Base-by-base conservation (phyloP, 2,113 vertebrate genomes). In the Vidua macroura region DNA sequence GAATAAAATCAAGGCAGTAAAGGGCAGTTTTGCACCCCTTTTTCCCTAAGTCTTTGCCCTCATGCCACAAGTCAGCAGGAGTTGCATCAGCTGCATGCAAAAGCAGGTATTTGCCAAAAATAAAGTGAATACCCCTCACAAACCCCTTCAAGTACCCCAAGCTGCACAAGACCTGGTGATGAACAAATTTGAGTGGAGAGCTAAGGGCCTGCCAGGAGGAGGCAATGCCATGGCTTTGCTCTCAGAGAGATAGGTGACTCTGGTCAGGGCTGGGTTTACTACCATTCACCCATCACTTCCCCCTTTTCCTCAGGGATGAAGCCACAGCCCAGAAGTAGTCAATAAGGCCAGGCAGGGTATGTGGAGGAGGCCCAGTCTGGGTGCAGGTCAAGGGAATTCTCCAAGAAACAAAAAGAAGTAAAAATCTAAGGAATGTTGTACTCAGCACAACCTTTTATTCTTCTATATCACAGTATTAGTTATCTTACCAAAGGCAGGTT, bases 161-260 rank as follows among this genome's bases (percentile, higher is more conserved):
- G n/a, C 67, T 73, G 37, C 2, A 2, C 24, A 79, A 83, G 33
- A 73, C 20, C 31, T 28, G 12, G 14, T 8, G 39, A 66, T 3
- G 9, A 63, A 46, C 35, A 33, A 2, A 0, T 19, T 0, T 73
- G 21, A 69, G 25, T 2, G 5, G 44, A 78, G 10, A 48, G 41
- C 6, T 20, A 49, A 69, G 10, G 18, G n/a, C 4, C 59, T 94
- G 49, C n/a, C 22, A n/a, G 14, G 27, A 24, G 55, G 59, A 53
- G 11, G 27, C n/a, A 80, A 35, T 8, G 14, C n/a, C 46, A 37
- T 1, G 2, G 33, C 17, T n/a, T 75, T 8, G 1, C 22, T 93
- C 48, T 75, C 28, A 39, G 33, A 0, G 0, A 77, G 59, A 16
- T 1, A 5, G 0, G 0, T 10, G 12, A n/a, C 15, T 39, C 24